Base-by-base conservation (phyloP, 2,113 vertebrate species). In the Saguinus imperator region DNA sequence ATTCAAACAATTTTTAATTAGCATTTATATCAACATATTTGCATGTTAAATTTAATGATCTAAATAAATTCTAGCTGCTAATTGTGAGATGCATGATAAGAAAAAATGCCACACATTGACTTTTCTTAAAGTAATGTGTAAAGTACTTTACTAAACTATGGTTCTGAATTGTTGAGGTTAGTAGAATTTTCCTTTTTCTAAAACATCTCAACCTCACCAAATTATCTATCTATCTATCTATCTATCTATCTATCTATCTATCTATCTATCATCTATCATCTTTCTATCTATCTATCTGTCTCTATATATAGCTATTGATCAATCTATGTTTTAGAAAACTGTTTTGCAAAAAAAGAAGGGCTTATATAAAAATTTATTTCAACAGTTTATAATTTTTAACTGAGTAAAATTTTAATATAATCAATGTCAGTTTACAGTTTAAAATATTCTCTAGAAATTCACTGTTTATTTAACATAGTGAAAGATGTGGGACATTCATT, bases 1-100 rank as follows among this genome's bases (percentile, higher is more conserved):
- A 93, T 66, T 95, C 32, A 95, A 50, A 90, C 21, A 8, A 88
- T 85, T 96, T 87, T 10, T 87, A 82, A 50, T 72, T 76, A 76
- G 35, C 18, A 40, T 70, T 68, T 10, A 6, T 13, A 66, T 86
- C 58, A n/a, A 66, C 79, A 25, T 52, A 2, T 4, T 91, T 72
- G 8, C 1, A 61, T 48, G 76, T 75, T 55, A 64, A 76, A 89
- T 37, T 79, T 92, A 66, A 73, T 79, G 7, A 73, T 52, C 45
- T 61, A 66, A 68, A 52, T 89, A 89, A 84, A 52, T 57, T 94
- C 17, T 89, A 35, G 13, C n/a, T 75, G 55, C 58, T 92, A 91
- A 79, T 64, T 89, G 25, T 88, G 32, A 72, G 40, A 5, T 37
- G 1, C 2, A 1, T 58, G 27, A 25, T 79, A 95, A 89, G 73